Conservation (phyloP, 2,888 invertebrate species). For the Phyllotreta striolata region DNA sequence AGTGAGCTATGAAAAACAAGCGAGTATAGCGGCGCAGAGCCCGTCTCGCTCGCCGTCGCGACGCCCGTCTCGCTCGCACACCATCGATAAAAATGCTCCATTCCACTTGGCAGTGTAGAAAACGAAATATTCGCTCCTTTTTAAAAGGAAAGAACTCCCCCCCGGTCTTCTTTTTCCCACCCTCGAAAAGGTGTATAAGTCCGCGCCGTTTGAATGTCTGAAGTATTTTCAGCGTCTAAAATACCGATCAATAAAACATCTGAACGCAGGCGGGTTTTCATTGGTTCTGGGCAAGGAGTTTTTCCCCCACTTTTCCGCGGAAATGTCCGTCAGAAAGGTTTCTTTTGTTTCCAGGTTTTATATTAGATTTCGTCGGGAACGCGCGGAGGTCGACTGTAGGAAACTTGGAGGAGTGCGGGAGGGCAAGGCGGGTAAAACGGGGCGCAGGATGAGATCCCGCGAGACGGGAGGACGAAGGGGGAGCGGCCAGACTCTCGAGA, state of each 20-base stretch:
- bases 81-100: constrained; percentile 48
- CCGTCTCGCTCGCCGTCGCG: constrained; percentile 27
- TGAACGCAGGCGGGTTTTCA: constrained; percentile 58
- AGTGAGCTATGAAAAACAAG: constrained; percentile 41
- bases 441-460: background rate
- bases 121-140: constrained; percentile 47
- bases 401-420: constrained; percentile 42
- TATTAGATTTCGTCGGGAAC: constrained; percentile 56
- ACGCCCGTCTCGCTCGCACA: constrained; percentile 28
- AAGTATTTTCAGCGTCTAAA: constrained; percentile 58
- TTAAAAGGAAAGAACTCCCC: constrained; percentile 45
- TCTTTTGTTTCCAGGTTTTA: constrained; percentile 61
- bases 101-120: constrained; percentile 47
- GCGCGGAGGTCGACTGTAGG: constrained; percentile 44
- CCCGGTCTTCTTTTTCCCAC: constrained; percentile 45
- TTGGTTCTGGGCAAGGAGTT: constrained; percentile 61
- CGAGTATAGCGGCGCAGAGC: constrained; percentile 20
- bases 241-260: constrained; percentile 62
- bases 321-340: constrained; percentile 61
- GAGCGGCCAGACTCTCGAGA: constrained; percentile 33
- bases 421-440: constrained; percentile 38
- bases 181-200: constrained; percentile 48
- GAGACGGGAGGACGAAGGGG: constrained; percentile 25
- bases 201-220: constrained; percentile 52
- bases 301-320: constrained; percentile 60